These are phyloP conservation scores for Rhabdomys pumilio DNA, from an alignment of 2,797 vertebrate genomes.

Conservation along the genomic window DNA sequence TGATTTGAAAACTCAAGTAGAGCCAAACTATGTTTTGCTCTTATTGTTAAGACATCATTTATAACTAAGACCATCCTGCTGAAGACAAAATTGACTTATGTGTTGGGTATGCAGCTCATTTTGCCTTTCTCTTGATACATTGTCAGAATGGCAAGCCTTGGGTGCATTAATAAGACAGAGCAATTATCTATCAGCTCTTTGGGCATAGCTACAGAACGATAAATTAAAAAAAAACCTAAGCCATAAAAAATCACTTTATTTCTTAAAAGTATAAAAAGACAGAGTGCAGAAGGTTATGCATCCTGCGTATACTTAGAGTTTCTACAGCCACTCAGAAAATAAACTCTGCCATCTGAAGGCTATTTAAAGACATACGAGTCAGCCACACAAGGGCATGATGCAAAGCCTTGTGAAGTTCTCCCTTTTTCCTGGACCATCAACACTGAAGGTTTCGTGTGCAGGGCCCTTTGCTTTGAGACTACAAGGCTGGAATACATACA, in stretches of 20 bases:
- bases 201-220: constrained; percentile 59
- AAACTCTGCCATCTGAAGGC: constrained; percentile 17
- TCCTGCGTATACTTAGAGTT: background rate
- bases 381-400: constrained; percentile 31
- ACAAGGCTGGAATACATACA: background rate
- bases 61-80: background rate
- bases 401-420: constrained; percentile 38
- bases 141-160: constrained; percentile 21
- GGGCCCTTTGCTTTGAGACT: constrained; percentile 5
- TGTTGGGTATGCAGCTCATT: background rate
- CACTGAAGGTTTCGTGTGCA: background rate
- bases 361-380: constrained; percentile 20
- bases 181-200: constrained; percentile 60
- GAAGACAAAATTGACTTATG: constrained; percentile 3
- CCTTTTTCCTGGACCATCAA: background rate
- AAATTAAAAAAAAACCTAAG: constrained; percentile 58
- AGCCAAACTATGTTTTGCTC: constrained; percentile 23
- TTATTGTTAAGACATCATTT: background rate
- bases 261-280: constrained; percentile 68
- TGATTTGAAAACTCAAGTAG: constrained; percentile 60
- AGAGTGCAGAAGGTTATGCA: background rate
- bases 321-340: constrained; percentile 32
- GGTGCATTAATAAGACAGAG: constrained; percentile 70
- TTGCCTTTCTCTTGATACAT: constrained; percentile 47
- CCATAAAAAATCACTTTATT: constrained; percentile 56